A percentile compares a stretch with the other conserved stretches of the same genome.
These are phyloP conservation scores for Stegostoma tigrinum DNA, from an alignment of 2,113 vertebrate species.

Conservation along the genomic window DNA sequence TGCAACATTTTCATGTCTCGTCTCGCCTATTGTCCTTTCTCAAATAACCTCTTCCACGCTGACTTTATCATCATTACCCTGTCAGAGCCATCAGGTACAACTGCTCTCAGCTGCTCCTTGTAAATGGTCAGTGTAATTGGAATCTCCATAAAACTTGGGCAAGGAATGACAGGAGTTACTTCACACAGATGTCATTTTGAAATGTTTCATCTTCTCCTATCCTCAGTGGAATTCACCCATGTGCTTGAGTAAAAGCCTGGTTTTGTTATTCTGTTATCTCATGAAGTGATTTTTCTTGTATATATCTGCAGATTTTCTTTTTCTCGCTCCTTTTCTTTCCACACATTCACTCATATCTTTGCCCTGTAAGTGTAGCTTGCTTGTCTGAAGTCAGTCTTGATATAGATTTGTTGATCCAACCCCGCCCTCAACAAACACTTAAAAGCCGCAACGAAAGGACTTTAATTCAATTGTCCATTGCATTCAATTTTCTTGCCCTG, in stretches of 20 bases:
- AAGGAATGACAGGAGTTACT: background rate
- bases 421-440: background rate
- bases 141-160: slow-evolving; percentile 6
- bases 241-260: background rate
- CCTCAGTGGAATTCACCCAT: background rate
- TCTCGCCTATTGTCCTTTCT: slow-evolving; percentile 4
- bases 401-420: background rate
- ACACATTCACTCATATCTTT: background rate
- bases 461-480: background rate
- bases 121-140: background rate
- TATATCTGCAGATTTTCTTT: background rate
- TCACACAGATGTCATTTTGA: background rate
- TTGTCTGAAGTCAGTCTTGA: background rate
- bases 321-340: background rate
- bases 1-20: background rate
- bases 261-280: background rate
- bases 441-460: background rate
- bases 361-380: background rate
- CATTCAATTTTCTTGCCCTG: background rate
- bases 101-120: slow-evolving; percentile 16
- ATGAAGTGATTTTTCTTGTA: background rate
- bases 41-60: background rate
- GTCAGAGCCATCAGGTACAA: slow-evolving; percentile 26
- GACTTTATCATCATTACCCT: slow-evolving; percentile 29
- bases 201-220: slow-evolving; percentile 1